Evolutionary conservation across 2,113 vertebrate species (phyloP).

Genomic region (Dicentrarchus labrax): DNA sequence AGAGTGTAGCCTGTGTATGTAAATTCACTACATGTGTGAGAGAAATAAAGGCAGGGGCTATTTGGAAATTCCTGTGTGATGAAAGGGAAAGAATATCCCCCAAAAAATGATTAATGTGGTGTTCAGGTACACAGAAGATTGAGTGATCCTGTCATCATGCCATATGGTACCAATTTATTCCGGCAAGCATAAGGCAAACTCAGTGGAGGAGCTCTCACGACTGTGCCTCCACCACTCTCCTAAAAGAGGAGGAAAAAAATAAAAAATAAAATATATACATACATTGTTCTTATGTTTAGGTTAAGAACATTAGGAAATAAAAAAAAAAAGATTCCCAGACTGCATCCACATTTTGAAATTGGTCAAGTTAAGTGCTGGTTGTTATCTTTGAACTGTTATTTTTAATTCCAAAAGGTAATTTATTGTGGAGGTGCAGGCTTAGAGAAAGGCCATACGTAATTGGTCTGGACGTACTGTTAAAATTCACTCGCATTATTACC

Average conservation of each 20-base stretch:
- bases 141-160: slow-evolving; percentile 87
- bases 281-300: slow-evolving; percentile 3
- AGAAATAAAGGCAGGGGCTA: slow-evolving; percentile 81
- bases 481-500: slow-evolving; percentile 36
- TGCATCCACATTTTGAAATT: slow-evolving; percentile 1
- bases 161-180: slow-evolving; percentile 89
- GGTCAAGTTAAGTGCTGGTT: slow-evolving; percentile 32
- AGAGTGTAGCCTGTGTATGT: slow-evolving; percentile 80
- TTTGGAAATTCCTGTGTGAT: slow-evolving; percentile 86
- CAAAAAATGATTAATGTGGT: slow-evolving; percentile 88
- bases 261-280: neutral
- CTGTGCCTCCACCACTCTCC: slow-evolving; percentile 66
- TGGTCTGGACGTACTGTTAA: slow-evolving; percentile 14
- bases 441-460: slow-evolving; percentile 30
- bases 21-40: slow-evolving; percentile 83
- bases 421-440: slow-evolving; percentile 8
- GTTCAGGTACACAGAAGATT: slow-evolving; percentile 88
- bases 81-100: slow-evolving; percentile 84
- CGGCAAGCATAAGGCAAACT: slow-evolving; percentile 83
- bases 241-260: slow-evolving; percentile 25
- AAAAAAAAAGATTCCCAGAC: slow-evolving; percentile 13
- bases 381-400: slow-evolving; percentile 36
- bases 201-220: slow-evolving; percentile 79
- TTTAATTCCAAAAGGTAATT: slow-evolving; percentile 35
- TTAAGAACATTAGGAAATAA: slow-evolving; percentile 10